Conservation (phyloP, 2,113 vertebrate species). For the Varanus salvator region DNA sequence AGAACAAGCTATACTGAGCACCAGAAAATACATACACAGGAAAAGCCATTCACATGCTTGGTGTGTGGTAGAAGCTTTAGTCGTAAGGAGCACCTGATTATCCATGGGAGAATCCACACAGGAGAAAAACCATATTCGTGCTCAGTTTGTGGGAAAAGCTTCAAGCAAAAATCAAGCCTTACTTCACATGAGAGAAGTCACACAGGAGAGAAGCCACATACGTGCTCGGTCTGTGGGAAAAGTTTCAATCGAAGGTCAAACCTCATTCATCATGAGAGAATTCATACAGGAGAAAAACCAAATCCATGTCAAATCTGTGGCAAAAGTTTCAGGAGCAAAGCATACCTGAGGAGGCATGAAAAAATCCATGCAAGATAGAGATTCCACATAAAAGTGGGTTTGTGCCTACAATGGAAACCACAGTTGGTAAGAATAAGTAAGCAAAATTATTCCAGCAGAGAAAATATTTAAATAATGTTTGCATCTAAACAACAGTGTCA, state of each 20-base stretch:
- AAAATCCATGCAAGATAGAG: conserved; percentile 57
- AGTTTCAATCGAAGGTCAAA: neutral
- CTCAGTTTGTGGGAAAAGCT: neutral
- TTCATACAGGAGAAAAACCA: conserved; percentile 74
- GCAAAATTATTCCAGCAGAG: neutral
- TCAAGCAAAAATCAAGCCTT: neutral
- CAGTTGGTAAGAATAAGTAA: neutral
- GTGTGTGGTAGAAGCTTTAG: conserved; percentile 72
- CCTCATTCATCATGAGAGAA: conserved; percentile 69
- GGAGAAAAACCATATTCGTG: neutral
- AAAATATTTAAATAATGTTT: neutral
- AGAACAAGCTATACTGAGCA: conserved; percentile 31
- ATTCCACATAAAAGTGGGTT: neutral
- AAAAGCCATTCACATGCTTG: conserved; percentile 42
- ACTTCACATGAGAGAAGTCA: neutral
- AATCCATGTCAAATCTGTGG: conserved; percentile 58
- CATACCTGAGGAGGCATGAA: conserved; percentile 37
- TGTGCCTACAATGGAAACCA: neutral
- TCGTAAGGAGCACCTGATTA: conserved; percentile 64
- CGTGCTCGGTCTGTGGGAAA: neutral
- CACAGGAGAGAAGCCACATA: neutral
- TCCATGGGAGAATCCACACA: conserved; percentile 42
- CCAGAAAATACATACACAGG: conserved; percentile 14
- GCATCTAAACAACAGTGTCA: neutral
- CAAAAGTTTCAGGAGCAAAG: conserved; percentile 42